phyloP scores from a whole-genome alignment of 2,113 vertebrate species.

The Malurus alboscapulatus region DNA sequence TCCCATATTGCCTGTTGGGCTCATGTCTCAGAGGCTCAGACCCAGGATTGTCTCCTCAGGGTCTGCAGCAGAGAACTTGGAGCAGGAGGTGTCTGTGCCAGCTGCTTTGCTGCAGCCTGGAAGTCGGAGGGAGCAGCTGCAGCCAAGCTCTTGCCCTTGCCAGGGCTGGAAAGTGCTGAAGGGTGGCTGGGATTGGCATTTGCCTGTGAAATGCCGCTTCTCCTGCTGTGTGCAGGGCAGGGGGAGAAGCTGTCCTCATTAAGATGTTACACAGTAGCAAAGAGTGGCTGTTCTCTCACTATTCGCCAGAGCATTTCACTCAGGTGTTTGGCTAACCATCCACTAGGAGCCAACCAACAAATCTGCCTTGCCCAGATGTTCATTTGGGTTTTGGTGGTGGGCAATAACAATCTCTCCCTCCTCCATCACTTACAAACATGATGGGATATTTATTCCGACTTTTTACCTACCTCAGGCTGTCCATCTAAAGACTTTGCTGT shows the following conservation, averaged over 20 bases:
- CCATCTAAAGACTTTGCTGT: neutral
- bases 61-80: neutral
- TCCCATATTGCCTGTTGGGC: neutral
- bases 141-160: neutral
- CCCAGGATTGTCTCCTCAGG: neutral
- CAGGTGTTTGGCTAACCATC: neutral
- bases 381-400: neutral
- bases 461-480: neutral
- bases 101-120: neutral
- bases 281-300: neutral
- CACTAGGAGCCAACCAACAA: neutral
- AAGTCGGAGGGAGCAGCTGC: neutral
- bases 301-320: fast-evolving
- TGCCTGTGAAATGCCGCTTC: neutral
- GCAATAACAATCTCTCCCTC: neutral
- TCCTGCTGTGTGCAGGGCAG: neutral
- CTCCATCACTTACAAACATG: neutral
- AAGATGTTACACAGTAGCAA: neutral
- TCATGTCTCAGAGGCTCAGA: neutral
- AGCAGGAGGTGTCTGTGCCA: neutral
- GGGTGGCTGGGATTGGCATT: neutral
- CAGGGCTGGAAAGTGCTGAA: neutral
- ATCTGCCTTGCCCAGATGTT: neutral
- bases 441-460: neutral
- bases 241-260: neutral